Evolutionary conservation across 2,113 vertebrate species (phyloP), one percentile per base, ranked within the genome.

Genomic region (Callipepla squamata): DNA sequence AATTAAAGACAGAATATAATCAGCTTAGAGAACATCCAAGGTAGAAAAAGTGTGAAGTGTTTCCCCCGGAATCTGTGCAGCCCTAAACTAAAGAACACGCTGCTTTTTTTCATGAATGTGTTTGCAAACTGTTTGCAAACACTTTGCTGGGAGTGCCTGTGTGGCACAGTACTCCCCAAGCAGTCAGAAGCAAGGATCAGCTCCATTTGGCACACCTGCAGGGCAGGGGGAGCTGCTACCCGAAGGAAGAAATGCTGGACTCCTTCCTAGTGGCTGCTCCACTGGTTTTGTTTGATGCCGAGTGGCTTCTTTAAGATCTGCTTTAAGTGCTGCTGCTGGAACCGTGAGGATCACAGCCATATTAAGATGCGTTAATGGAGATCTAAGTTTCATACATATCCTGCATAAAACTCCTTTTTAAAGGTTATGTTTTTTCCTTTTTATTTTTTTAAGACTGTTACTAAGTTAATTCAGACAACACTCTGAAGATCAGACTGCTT

Each of bases 401-500:
- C n/a, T 57, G 85, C 88, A 89, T 87, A 93, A 89, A 92, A 77
- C 75, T 87, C 68, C 76, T 85, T 86, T 80, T 89, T 6, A 84
- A 42, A 92, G 90, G 92, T 83, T 90, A 18, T 34, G 4, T 68
- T 61, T 87, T 88, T 81, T 7, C 51, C 32, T 40, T 19, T 48
- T 19, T 48, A 32, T 32, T 58, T 89, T 88, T 81, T 7, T 0
- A 18, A 91, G 78, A 80, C 40, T 65, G 48, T 53, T 72, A 78
- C 74, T 80, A 86, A 90, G 83, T 83, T 90, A 78, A 90, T 69
- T 90, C 94, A 93, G 95, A 91, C 78, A 95, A 94, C 93, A 80
- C 82, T 89, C 30, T 58, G 85, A 94, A 97, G 93, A 95, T 93
- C 91, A 81, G 70, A 45, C 87, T 94, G 81, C 92, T 94, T 97